A percentile compares a stretch with the other conserved stretches of the same genome.
phyloP scores from a whole-genome alignment of 2,888 invertebrate genomes.

The Oxytorus armatus region DNA sequence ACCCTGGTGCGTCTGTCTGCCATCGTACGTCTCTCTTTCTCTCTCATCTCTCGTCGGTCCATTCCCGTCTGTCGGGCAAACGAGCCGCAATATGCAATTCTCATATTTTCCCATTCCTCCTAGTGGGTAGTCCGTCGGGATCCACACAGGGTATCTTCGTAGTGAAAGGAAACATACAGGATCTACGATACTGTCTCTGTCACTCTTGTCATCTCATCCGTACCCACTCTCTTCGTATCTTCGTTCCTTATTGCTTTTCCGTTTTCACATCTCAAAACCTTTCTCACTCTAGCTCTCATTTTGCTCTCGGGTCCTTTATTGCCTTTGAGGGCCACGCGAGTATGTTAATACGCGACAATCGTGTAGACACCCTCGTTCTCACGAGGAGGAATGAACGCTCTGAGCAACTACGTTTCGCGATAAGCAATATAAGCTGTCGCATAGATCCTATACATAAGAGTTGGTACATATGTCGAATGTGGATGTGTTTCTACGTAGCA shows the following conservation, averaged over 20 bases:
- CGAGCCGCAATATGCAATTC: conserved; percentile 69
- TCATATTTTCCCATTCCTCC: conserved; percentile 56
- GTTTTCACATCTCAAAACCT: conserved; percentile 1
- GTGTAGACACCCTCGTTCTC: conserved; percentile 59
- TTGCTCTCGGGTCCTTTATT: conserved; percentile 61
- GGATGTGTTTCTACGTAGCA: background rate
- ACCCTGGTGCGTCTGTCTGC: conserved; percentile 53
- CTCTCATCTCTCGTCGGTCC: conserved; percentile 55
- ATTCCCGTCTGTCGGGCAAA: conserved; percentile 58
- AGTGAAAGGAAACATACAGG: conserved; percentile 23
- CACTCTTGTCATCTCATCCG: conserved; percentile 29
- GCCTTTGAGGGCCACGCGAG: conserved; percentile 49
- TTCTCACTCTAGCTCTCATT: background rate
- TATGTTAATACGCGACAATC: conserved; percentile 69
- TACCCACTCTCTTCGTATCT: conserved; percentile 6
- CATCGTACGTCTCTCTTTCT: conserved; percentile 42
- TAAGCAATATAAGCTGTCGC: conserved; percentile 70
- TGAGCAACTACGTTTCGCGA: conserved; percentile 55
- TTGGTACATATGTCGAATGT: background rate
- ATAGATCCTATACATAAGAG: conserved; percentile 15
- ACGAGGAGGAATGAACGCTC: conserved; percentile 29
- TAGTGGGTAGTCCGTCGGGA: conserved; percentile 57
- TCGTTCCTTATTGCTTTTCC: conserved; percentile 28
- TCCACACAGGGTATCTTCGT: conserved; percentile 9
- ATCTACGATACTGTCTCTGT: conserved; percentile 28